Percentiles rank a stretch among this genome's conserved stretches.
These are phyloP conservation scores for Caenorhabditis panamensis DNA, from an alignment of 2,888 invertebrate genomes.

Conservation along the genomic window DNA sequence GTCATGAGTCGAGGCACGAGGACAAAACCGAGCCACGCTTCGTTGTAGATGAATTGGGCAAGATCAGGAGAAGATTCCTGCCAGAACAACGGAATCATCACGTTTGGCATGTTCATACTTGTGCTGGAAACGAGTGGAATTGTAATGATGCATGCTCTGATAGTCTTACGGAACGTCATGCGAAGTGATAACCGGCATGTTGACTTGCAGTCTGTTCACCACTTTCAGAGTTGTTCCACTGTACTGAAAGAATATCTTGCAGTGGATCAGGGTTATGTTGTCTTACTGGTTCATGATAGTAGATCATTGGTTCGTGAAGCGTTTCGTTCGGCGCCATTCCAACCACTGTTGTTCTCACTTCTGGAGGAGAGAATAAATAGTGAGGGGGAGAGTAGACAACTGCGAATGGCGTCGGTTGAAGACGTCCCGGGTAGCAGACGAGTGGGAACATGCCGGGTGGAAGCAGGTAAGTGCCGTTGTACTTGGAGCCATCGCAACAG, in stretches of 20 bases:
- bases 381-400: conserved; percentile 77
- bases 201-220: conserved; percentile 70
- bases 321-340: conserved; percentile 66
- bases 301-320: conserved; percentile 68
- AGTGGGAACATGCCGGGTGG: conserved; percentile 73
- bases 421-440: conserved; percentile 71
- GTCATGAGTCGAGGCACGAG: conserved; percentile 66
- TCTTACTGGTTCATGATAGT: conserved; percentile 70
- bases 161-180: conserved; percentile 65
- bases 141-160: background rate
- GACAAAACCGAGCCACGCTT: conserved; percentile 70
- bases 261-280: no score
- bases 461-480: conserved; percentile 64
- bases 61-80: conserved; percentile 67
- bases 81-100: conserved; percentile 72
- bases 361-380: conserved; percentile 71
- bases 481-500: conserved; percentile 69
- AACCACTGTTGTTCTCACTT: conserved; percentile 66
- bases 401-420: conserved; percentile 72
- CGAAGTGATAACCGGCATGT: conserved; percentile 69
- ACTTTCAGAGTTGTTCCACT: conserved; percentile 71
- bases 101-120: conserved; percentile 69
- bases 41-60: conserved; percentile 61
- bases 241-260: no score
- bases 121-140: conserved; percentile 59